Evolutionary conservation across 2,113 vertebrate genomes (phyloP), one percentile per base, ranked within the genome.

Genomic region (Echinops telfairi): DNA sequence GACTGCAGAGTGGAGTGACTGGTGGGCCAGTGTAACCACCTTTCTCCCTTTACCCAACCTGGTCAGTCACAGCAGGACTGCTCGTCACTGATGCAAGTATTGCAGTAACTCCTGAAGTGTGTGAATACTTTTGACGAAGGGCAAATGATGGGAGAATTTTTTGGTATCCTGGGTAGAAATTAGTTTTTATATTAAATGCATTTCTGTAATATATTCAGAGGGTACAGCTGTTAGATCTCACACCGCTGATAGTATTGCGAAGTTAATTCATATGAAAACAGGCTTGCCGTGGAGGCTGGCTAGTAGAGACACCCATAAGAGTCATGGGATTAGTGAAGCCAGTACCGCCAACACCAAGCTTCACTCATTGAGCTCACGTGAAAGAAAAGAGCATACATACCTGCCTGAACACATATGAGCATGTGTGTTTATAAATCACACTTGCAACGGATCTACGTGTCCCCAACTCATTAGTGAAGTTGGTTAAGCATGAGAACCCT

Each of bases 281-380:
- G 19, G 2, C 3, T 90, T 57, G 40, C 12, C 47, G 2, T 53
- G 22, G 20, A 16, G 66, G 3, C 75, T 86, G 23, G 4, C 15
- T 2, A 77, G 12, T 53, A 4, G 6, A 4, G 6, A 16, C 36
- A 11, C 11, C n/a, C 2, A 1, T 23, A 10, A 75, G 9, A 62
- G 19, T 25, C 60, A 89, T 57, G 58, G 60, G 33, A 38, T 79
- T 33, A 62, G n/a, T 29, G 64, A 57, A 88, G 27, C 3, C 27
- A 82, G 2, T 14, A 75, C 29, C 19, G 31, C 16, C 25, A 71
- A 83, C 80, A 77, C 0, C 53, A 53, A 87, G 62, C n/a, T 19
- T 9, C 7, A 77, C 31, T 78, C 1, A 77, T 92, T 71, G 77
- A 76, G 81, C 86, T 93, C 76, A 73, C 47, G 33, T 92, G 81